phyloP scores from a whole-genome alignment of 1,140 invertebrate species.

The Bilobella aurantiaca region DNA sequence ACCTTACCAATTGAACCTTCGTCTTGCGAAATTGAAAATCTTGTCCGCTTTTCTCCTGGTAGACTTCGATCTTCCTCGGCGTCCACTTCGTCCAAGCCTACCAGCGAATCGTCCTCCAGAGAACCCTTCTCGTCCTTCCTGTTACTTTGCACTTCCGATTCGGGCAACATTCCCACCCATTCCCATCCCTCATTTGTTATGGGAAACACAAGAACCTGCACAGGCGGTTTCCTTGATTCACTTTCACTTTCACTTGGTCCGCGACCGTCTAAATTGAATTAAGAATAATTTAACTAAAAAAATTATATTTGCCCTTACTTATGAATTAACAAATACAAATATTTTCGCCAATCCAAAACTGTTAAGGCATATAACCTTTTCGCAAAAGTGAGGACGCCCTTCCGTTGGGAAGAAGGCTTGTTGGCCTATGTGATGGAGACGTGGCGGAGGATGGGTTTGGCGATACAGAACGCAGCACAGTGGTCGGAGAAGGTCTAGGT shows the following conservation, averaged over 20 bases:
- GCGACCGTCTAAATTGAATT: too few relatives aligned
- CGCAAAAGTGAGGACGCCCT: neutral
- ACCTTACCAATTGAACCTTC: constrained; percentile 58
- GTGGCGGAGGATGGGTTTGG: neutral
- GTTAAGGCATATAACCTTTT: neutral
- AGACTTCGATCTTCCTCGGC: constrained; percentile 38
- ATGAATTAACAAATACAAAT: too few relatives aligned
- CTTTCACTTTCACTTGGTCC: too few relatives aligned
- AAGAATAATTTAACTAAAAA: too few relatives aligned
- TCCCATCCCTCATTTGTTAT: constrained; percentile 23
- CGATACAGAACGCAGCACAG: neutral
- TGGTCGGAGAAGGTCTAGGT: neutral
- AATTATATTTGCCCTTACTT: too few relatives aligned
- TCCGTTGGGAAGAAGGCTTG: neutral
- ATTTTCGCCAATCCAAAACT: neutral
- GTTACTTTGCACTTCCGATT: constrained; percentile 36
- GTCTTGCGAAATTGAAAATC: constrained; percentile 79
- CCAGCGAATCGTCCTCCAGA: constrained; percentile 23
- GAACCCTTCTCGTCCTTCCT: constrained; percentile 35
- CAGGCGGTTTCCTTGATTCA: neutral
- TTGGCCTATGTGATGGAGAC: neutral
- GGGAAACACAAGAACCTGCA: constrained; percentile 29
- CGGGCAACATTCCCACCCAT: constrained; percentile 63
- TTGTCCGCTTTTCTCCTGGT: constrained; percentile 48
- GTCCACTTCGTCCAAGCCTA: constrained; percentile 35